Evolutionary conservation across 2,113 vertebrate genomes (phyloP), one percentile per base, ranked within the genome.

Genomic region (Hypomesus transpacificus): DNA sequence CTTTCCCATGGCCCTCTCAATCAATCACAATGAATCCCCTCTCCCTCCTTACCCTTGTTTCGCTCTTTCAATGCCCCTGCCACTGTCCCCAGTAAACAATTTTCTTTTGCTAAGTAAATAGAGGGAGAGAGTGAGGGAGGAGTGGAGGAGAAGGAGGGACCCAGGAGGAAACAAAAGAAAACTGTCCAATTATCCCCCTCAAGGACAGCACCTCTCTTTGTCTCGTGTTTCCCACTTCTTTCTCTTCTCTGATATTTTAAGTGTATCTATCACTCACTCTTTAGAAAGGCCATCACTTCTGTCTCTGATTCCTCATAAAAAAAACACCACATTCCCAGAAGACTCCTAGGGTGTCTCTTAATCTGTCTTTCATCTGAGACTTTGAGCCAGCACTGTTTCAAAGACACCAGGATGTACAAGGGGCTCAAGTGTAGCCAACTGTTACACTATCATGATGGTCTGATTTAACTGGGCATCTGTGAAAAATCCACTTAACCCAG

Each of bases 51-150:
- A 17, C 26, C 34, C 56, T 26, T 57, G 3, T 46, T 26, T 70
- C 46, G 52, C 74, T 70, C 71, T 68, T 74, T 66, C 39, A 71
- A 3, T 59, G 61, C 80, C 69, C 67, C 70, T 51, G 54, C 66
- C 66, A 34, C 74, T 67, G 70, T 71, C 51, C 62, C 75, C 67
- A 73, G 79, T 83, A 83, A 83, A 87, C 79, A 76, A 71, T 83
- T 85, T 83, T 83, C 80, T 77, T 82, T 79, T 82, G 74, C 75
- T 84, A 81, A 84, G 82, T 79, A 82, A 86, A 84, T 78, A 82
- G 80, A 75, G 75, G 69, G 53, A 60, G 71, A 75, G 74, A 51
- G 57, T 21, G 51, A 24, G 71, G 53, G 71, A 62, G 69, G 57
- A 17, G 21, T 28, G 31, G 53, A 66, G 63, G 64, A 62, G 64